These are phyloP conservation scores for Cassiopea xamachana DNA, from an alignment of 30 jellyfish, hydroid and myxozoan species.

Conservation along the genomic window DNA sequence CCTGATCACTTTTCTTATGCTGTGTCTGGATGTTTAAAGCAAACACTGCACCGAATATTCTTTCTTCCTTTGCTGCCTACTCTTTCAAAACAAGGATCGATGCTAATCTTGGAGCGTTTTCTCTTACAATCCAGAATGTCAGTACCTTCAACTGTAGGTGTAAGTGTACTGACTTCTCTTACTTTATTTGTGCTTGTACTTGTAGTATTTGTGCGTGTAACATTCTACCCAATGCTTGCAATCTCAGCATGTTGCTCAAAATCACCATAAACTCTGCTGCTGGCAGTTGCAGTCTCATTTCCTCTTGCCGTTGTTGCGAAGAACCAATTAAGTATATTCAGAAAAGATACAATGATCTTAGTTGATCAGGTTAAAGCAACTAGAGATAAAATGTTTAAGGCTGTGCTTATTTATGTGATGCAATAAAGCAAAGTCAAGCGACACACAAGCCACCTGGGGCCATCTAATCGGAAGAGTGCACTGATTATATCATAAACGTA, in stretches of 20 bases:
- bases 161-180: neutral
- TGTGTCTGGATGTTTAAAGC: neutral
- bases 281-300: neutral
- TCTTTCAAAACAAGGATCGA: neutral
- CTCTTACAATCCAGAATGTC: too few species aligned
- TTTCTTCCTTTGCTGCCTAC: neutral
- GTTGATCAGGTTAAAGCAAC: too few species aligned
- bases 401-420: too few species aligned
- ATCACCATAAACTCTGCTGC: neutral
- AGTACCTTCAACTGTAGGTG: neutral
- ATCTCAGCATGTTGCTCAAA: neutral
- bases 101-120: neutral
- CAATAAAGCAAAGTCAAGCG: too few species aligned
- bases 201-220: neutral
- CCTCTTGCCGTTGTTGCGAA: neutral
- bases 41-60: too few species aligned
- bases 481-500: too few species aligned
- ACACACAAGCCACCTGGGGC: too few species aligned
- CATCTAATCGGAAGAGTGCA: too few species aligned
- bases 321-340: neutral
- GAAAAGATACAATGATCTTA: too few species aligned
- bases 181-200: neutral
- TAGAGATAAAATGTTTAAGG: too few species aligned
- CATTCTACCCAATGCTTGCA: neutral
- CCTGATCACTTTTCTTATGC: neutral